Percentiles rank a stretch among this genome's conserved stretches.
Conservation (phyloP, 2,888 invertebrate genomes). For the Meteorus cinctellus region DNA sequence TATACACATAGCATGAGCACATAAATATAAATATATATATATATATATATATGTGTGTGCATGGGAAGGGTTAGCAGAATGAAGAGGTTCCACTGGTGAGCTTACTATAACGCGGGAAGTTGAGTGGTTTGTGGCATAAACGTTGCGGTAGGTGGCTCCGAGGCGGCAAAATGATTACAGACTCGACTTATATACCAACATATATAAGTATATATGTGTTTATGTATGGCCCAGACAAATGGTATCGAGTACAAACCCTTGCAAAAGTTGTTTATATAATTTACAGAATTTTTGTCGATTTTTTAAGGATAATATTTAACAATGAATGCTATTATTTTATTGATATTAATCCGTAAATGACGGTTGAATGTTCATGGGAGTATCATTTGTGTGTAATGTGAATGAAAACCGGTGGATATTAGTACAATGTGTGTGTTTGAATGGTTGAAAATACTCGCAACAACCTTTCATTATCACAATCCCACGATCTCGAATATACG, state of each 20-base stretch:
- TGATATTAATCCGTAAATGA: constrained; percentile 62
- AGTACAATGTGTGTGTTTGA: constrained; percentile 14
- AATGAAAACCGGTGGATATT: constrained; percentile 31
- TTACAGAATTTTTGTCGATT: no score
- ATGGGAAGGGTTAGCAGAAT: constrained; percentile 50
- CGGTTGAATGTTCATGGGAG: constrained; percentile 49
- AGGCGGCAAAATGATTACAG: constrained; percentile 72
- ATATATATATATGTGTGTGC: constrained; percentile 9
- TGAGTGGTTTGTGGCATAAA: constrained; percentile 45
- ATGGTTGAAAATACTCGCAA: constrained; percentile 8
- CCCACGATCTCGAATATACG: constrained; percentile 56
- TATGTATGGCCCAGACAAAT: constrained; percentile 65
- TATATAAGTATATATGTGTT: constrained; percentile 50
- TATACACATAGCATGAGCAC: no score
- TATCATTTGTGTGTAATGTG: constrained; percentile 25
- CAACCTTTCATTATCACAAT: constrained; percentile 48
- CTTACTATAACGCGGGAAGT: constrained; percentile 35
- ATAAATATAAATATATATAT: neutral
- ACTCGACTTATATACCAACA: constrained; percentile 45
- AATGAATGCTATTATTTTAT: neutral
- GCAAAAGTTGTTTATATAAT: constrained; percentile 56
- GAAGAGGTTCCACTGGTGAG: constrained; percentile 38
- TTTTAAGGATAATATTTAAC: no score
- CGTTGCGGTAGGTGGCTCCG: constrained; percentile 68
- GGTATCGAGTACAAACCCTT: constrained; percentile 66